A percentile compares a stretch with the other conserved stretches of the same genome.
Conservation (phyloP, 2,113 vertebrate species). For the Pluvialis apricaria region DNA sequence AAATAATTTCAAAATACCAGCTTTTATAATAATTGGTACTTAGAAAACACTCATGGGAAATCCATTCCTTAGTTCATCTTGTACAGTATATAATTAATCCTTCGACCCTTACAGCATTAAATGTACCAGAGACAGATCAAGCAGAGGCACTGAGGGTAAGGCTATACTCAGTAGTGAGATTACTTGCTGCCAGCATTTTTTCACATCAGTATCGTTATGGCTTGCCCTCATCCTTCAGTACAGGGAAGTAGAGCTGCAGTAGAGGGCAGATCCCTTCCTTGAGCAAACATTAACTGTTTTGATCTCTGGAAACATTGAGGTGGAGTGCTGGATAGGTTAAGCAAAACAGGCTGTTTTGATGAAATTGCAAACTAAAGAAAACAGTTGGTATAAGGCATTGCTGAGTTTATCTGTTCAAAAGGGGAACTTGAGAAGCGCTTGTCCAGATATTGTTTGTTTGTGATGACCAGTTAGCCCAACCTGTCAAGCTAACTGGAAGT, state of each 20-base stretch:
- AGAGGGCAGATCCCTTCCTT: background rate
- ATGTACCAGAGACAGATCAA: background rate
- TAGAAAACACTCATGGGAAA: background rate
- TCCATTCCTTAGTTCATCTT: background rate
- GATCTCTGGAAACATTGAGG: background rate
- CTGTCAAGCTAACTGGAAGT: background rate
- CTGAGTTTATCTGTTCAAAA: background rate
- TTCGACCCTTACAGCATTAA: background rate
- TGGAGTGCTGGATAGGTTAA: background rate
- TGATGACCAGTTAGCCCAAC: background rate
- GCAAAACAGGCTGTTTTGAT: background rate
- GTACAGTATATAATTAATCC: background rate
- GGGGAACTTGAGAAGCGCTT: background rate
- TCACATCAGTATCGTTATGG: background rate
- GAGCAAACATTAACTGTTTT: background rate
- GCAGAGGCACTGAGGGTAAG: background rate
- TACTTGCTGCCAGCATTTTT: background rate
- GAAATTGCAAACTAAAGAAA: background rate
- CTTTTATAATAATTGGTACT: background rate
- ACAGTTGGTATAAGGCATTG: background rate
- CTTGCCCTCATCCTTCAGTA: background rate
- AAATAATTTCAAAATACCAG: background rate
- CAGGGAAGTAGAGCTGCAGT: background rate
- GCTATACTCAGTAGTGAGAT: background rate
- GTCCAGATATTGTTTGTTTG: background rate